Percentiles rank a stretch among this genome's conserved stretches.
phyloP scores from a whole-genome alignment of 2,797 vertebrate species.

The Mormyrops attenuatus region DNA sequence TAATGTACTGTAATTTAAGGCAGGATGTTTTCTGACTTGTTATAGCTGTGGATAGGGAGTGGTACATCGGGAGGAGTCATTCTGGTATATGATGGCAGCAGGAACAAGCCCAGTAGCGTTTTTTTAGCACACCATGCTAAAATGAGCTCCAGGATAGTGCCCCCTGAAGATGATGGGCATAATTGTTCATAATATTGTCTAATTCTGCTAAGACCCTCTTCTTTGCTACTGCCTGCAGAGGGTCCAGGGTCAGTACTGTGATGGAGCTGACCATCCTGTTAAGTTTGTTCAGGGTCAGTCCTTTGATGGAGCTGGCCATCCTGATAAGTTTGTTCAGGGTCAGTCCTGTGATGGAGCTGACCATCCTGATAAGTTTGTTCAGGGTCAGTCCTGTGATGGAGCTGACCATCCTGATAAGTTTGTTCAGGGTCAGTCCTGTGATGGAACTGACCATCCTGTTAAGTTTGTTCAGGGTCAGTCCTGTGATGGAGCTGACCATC shows the following conservation, averaged over 20 bases:
- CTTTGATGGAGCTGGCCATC: too few relatives aligned
- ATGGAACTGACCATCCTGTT: background rate
- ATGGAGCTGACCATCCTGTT: background rate
- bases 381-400: too few relatives aligned
- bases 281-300: background rate
- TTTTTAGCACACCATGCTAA: background rate
- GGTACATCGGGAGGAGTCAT: background rate
- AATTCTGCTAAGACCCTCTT: background rate
- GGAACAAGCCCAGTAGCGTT: background rate
- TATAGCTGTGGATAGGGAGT: background rate
- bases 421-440: background rate
- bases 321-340: too few relatives aligned
- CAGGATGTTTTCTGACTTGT: background rate
- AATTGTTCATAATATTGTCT: background rate
- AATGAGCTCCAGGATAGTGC: background rate
- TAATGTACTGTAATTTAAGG: background rate
- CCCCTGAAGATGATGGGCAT: background rate
- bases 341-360: too few relatives aligned
- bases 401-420: too few relatives aligned
- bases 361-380: too few relatives aligned
- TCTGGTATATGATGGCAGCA: background rate
- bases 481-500: background rate
- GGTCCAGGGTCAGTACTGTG: background rate
- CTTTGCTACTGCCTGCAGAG: background rate
- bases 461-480: background rate